Base-by-base conservation (phyloP, 1,140 invertebrate genomes). In the Zophobas morio region DNA sequence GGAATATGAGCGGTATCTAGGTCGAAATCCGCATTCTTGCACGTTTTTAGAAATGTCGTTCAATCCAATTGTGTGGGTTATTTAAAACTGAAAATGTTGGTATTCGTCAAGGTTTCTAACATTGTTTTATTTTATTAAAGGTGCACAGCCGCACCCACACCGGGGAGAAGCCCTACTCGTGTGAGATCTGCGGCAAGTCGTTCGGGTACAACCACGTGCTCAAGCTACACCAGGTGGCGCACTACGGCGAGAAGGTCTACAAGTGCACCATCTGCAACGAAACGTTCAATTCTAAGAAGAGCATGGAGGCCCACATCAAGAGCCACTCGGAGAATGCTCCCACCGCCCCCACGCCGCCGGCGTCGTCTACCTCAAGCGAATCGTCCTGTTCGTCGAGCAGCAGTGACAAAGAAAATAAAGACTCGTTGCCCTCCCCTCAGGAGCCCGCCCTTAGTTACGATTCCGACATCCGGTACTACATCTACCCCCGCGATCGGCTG, bases 231-330 rank as follows among this genome's bases (percentile, higher is more conserved):
- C 93, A 95, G 78, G 95, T 96, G n/a, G 93, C 95, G 72, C 96
- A 97, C 86, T 96, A 95, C 80, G 95, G 95, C 0, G 94, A 96
- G 83, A 96, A 96, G 82, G 95, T 96, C 40, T 97, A 97, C 87
- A 96, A 96, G 82, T 97, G 95, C 85, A 96, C 95, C 0, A 92
- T 96, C 4, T 97, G 95, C 84, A 93, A 96, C 78, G 93, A 95
- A 78, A 96, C 95, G 0, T 96, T 96, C 84, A 95, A 92, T 73
- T 96, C 93, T 1, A 96, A 96, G 85, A 96, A 96, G 83, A 92
- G 92, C 39, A 95, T 97, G 92, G 95, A 96, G 84, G 88, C 92
- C 1, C 96, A 97, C 84, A 96, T 96, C 39, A 96, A 96, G 84
- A 94, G 93, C n/a, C 95, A 96, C 83, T 93, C 94, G 8, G 93